Evolutionary conservation across 1,140 invertebrate genomes (phyloP).

Genomic region (Eulimnadia texana): DNA sequence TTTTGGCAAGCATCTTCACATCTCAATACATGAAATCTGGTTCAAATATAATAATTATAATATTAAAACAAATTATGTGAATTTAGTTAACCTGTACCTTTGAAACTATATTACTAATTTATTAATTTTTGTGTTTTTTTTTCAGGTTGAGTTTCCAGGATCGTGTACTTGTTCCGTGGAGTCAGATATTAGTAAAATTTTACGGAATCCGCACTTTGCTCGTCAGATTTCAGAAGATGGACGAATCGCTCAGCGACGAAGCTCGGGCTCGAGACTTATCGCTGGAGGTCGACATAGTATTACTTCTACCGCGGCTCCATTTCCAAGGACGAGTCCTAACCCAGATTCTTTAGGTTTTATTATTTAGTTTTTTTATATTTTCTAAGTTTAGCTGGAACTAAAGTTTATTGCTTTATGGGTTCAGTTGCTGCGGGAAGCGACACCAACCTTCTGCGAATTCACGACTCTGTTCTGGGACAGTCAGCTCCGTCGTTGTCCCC

Average conservation of each 20-base stretch:
- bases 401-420: not conserved
- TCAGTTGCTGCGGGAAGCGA: not conserved
- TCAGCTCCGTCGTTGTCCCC: constrained; percentile 76
- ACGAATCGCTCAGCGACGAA: not conserved
- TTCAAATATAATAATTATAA: no score
- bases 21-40: no score
- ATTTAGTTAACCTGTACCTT: no score
- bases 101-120: no score
- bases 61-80: no score
- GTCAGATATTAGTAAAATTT: not conserved
- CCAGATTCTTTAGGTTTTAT: no score
- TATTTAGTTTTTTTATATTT: no score
- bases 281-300: not conserved
- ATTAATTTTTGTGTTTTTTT: no score
- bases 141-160: not conserved
- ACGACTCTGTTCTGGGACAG: constrained; percentile 72
- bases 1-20: no score
- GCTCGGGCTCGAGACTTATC: not conserved
- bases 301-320: not conserved
- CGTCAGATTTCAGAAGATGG: not conserved
- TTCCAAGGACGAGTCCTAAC: no score
- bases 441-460: constrained; percentile 65
- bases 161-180: not conserved
- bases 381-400: no score
- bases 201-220: not conserved